A percentile compares a stretch with the other conserved stretches of the same genome.
These are phyloP conservation scores for Colostygia pectinataria DNA, from an alignment of 2,888 invertebrate genomes.

Conservation along the genomic window DNA sequence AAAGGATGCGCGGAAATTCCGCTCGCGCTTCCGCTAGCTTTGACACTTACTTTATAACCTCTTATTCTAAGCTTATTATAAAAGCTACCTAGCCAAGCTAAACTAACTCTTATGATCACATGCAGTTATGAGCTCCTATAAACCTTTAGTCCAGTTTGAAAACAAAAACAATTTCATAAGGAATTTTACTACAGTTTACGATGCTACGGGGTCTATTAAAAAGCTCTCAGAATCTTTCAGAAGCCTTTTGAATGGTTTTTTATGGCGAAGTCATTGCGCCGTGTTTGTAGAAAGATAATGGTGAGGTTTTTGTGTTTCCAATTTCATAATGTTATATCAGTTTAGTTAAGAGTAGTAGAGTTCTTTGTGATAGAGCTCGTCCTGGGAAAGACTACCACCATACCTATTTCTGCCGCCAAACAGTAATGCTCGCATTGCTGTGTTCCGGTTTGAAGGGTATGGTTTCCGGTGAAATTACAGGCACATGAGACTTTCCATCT, in stretches of 20 bases:
- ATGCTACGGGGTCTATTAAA: conserved; percentile 56
- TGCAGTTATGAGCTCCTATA: conserved; percentile 38
- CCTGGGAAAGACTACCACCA: too few relatives aligned
- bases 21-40: too few relatives aligned
- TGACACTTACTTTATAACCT: too few relatives aligned
- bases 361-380: too few relatives aligned
- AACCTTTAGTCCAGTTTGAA: conserved; percentile 43
- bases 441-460: too few relatives aligned
- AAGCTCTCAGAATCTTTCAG: conserved; percentile 38
- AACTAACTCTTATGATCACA: conserved; percentile 15
- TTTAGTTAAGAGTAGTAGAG: too few relatives aligned
- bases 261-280: conserved; percentile 51
- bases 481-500: too few relatives aligned
- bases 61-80: too few relatives aligned
- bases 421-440: too few relatives aligned
- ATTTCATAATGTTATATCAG: conserved; percentile 19
- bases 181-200: conserved; percentile 60
- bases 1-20: too few relatives aligned
- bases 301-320: conserved; percentile 24
- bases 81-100: not conserved
- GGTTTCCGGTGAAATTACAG: too few relatives aligned
- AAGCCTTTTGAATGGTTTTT: conserved; percentile 37
- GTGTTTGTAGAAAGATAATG: conserved; percentile 47
- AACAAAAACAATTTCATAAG: conserved; percentile 52
- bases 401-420: too few relatives aligned